phyloP scores from a whole-genome alignment of 2,888 invertebrate species.

The Zhengitettix transpicula region DNA sequence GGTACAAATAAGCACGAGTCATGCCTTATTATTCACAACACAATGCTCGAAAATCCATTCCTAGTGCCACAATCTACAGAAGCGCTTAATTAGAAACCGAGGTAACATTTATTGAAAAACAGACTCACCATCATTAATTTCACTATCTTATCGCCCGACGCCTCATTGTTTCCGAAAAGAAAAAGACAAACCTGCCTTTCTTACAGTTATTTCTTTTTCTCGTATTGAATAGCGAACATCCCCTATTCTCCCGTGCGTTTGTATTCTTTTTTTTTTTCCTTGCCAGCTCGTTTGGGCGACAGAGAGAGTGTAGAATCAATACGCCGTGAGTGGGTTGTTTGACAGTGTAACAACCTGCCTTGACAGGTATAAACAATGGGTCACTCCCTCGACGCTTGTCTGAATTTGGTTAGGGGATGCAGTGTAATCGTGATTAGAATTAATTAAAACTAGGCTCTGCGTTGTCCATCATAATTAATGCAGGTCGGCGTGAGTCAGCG shows the following conservation, averaged over 20 bases:
- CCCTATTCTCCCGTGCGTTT: background rate
- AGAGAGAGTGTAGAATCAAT: background rate
- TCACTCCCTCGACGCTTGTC: slow-evolving; percentile 2
- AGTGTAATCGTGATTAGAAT: slow-evolving; percentile 9
- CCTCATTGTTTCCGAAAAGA: background rate
- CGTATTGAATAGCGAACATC: no score
- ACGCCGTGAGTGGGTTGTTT: background rate
- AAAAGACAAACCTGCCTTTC: background rate
- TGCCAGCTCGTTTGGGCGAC: background rate
- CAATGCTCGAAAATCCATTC: background rate
- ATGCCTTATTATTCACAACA: background rate
- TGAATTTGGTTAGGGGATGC: slow-evolving; percentile 10
- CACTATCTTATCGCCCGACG: background rate
- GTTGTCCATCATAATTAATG: slow-evolving; percentile 11
- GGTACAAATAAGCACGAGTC: background rate
- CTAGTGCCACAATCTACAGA: background rate
- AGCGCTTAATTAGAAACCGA: background rate
- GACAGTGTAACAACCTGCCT: background rate
- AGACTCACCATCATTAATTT: background rate
- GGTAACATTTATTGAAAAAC: background rate
- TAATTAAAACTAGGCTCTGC: slow-evolving; percentile 10
- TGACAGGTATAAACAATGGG: slow-evolving; percentile 11
- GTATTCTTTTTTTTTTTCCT: background rate
- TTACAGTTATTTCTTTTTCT: no score
- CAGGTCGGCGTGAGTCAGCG: background rate